Base-by-base conservation (phyloP, 2,797 vertebrate genomes). In the Amphiprion clarkii region DNA sequence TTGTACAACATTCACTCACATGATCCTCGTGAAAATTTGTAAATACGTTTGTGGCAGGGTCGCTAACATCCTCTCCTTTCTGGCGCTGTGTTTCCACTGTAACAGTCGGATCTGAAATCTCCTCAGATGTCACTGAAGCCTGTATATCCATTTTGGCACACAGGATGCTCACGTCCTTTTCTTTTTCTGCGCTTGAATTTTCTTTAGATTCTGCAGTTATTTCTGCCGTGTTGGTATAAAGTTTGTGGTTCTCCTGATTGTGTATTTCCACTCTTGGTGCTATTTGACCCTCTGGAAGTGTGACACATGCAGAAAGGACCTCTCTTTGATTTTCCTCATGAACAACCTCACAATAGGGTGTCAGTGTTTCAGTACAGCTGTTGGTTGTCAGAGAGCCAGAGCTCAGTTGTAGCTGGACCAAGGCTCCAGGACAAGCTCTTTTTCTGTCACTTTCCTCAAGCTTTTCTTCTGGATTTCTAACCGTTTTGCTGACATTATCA, bases 381-480 rank as follows among this genome's bases (percentile, higher is more conserved):
- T 84, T 74, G 27, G 49, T 53, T n/a, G 31, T 81, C 61, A 56
- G 51, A 57, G 6, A 52, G 14, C 56, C 59, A 21, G 69, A 70
- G 60, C 78, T 81, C 62, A 57, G 46, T 1, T 86, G 73, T 5
- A 57, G 49, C n/a, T 85, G 69, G 46, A 46, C 33, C 9, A 67
- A 65, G 70, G 71, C 61, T 6, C n/a, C 78, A 6, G 79, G 14
- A 76, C 13, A 52, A 48, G 56, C 54, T 46, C 16, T 64, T 59
- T 81, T 81, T 29, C 44, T 75, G 52, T 83, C 82, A 25, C 48
- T 56, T 67, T 82, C 86, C 56, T 83, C 68, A 23, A 67, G 23
- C 17, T 78, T 83, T 51, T 77, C 78, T 10, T 83, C 75, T 2
- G 84, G 56, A n/a, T 64, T 68, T 49, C 40, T 56, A 25, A 68